Conservation (phyloP, 2,797 vertebrate species). For the Sebastes reedi region DNA sequence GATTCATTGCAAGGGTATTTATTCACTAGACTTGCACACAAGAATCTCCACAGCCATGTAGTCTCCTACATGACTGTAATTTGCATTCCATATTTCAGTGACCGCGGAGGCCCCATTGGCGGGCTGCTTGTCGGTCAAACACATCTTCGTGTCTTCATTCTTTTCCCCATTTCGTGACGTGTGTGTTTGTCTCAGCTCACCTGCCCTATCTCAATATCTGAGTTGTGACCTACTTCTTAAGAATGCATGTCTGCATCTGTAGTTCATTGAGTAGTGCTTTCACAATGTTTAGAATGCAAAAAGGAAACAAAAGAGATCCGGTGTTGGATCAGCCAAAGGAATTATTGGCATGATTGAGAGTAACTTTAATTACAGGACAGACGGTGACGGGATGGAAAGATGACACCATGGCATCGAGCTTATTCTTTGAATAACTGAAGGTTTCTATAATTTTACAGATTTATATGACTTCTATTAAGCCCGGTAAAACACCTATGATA, state of each 20-base stretch:
- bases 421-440: not conserved
- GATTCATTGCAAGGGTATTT: constrained; percentile 38
- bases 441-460: not conserved
- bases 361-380: not conserved
- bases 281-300: constrained; percentile 44
- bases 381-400: not conserved
- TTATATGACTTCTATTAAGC: not conserved
- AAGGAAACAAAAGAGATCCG: constrained; percentile 14
- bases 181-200: constrained; percentile 24
- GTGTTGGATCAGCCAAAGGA: not conserved
- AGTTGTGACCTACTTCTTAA: constrained; percentile 11
- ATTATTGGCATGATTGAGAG: not conserved
- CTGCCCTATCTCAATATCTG: constrained; percentile 31
- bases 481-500: not conserved
- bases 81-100: constrained; percentile 56
- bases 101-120: constrained; percentile 16
- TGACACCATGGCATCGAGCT: not conserved
- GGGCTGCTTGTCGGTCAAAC: constrained; percentile 6
- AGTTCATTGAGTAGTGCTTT: constrained; percentile 3
- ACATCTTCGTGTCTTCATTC: constrained; percentile 23
- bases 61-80: constrained; percentile 33
- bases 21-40: constrained; percentile 43
- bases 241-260: constrained; percentile 12
- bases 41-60: constrained; percentile 43
- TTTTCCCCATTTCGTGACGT: not conserved